phyloP scores from a whole-genome alignment of 2,888 invertebrate species.

The Bruchidius siliquastri region DNA sequence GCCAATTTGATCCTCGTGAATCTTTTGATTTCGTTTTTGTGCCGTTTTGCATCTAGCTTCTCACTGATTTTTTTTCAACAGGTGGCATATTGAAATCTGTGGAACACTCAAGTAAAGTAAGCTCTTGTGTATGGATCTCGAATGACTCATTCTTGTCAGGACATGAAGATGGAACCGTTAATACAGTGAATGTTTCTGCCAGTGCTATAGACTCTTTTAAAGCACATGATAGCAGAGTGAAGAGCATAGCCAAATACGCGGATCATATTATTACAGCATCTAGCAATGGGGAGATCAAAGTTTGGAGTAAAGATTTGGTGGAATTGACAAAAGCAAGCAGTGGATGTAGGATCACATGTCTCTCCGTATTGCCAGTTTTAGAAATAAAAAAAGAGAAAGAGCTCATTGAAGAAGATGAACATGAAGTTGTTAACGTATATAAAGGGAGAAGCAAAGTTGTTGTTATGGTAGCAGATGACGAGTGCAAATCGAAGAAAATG shows the following conservation, averaged over 20 bases:
- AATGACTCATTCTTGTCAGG: slow-evolving; percentile 64
- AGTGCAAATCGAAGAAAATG: slow-evolving; percentile 12
- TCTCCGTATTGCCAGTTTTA: slow-evolving; percentile 54
- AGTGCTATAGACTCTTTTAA: slow-evolving; percentile 48
- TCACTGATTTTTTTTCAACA: not conserved
- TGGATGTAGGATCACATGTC: slow-evolving; percentile 70
- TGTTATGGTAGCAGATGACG: slow-evolving; percentile 37
- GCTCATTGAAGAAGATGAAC: slow-evolving; percentile 13
- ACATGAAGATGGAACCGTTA: slow-evolving; percentile 68
- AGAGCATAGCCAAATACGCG: slow-evolving; percentile 57
- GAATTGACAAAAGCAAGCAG: slow-evolving; percentile 59
- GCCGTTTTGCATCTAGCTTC: no score
- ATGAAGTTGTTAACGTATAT: slow-evolving; percentile 40
- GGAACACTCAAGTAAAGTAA: slow-evolving; percentile 65
- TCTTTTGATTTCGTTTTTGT: no score
- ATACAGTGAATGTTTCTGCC: slow-evolving; percentile 54
- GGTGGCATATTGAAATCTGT: slow-evolving; percentile 68
- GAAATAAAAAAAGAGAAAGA: slow-evolving; percentile 31
- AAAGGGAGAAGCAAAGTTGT: slow-evolving; percentile 42
- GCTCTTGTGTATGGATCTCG: slow-evolving; percentile 64
- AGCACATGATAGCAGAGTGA: slow-evolving; percentile 65
- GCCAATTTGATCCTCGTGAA: no score
- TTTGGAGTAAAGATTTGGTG: slow-evolving; percentile 57
- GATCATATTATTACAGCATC: slow-evolving; percentile 64
- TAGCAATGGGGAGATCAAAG: slow-evolving; percentile 74